Evolutionary conservation across 2,888 invertebrate species (phyloP), one percentile per base, ranked within the genome.

Genomic region (Allacma fusca): DNA sequence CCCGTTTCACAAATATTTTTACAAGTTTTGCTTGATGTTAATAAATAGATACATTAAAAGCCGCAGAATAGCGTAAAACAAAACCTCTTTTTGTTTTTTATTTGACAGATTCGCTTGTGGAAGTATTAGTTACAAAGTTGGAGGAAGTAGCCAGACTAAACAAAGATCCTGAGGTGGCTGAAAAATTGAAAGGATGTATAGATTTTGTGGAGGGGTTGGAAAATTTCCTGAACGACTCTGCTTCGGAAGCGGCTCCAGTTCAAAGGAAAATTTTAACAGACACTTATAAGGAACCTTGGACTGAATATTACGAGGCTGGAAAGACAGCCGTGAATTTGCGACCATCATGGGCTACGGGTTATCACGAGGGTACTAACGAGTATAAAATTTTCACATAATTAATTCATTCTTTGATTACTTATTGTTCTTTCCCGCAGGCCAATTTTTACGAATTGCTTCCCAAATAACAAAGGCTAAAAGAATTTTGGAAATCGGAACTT

Each of bases 401-500:
- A 9, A 9, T 40, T 40, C 5, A 9, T 40, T 40, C 13, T 5
- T 5, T 40, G 40, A 40, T 40, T 9, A 40, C 13, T 9, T 13
- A 40, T 40, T 5, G 5, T 40, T 40, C 7, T 40, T 9, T 40
- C 40, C 13, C 13, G 13, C 13, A 81, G 83, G 82, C 5, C 77
- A 79, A n/a, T 81, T 79, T 29, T 70, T 83, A 0, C 76, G 79
- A 64, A 65, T 81, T 9, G 68, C 80, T 1, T 80, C 82, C 4
- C 81, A 82, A 70, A 78, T 81, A 75, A 57, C 62, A 0, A 77
- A 79, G 67, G 82, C 83, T 4, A 72, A 78, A 26, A 16, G 72
- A 12, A 81, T 83, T 69, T 65, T 83, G 68, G 83, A 83, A 74
- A 82, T 83, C 65, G 83, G 83, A 59, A 82, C 82, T 78, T 81